Conservation (phyloP, 2,888 invertebrate species). For the Nymphalis urticae region DNA sequence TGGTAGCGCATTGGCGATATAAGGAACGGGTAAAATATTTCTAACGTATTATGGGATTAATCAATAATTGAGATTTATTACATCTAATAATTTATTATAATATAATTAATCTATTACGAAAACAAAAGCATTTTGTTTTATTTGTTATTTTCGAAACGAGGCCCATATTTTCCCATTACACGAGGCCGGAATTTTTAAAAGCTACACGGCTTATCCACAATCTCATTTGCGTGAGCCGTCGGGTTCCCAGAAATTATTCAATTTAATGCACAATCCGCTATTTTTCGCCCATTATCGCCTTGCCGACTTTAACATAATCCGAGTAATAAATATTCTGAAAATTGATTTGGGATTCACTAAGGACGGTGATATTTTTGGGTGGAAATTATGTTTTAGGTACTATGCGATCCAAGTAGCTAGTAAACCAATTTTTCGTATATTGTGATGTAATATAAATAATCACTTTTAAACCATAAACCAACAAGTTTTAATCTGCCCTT, state of each 20-base stretch:
- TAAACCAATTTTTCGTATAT: too few relatives aligned
- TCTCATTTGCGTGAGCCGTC: slow-evolving; percentile 64
- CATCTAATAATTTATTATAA: too few relatives aligned
- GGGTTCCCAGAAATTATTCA: slow-evolving; percentile 62
- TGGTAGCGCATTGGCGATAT: too few relatives aligned
- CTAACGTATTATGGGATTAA: too few relatives aligned
- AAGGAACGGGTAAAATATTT: too few relatives aligned
- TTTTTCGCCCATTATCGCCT: slow-evolving; percentile 65
- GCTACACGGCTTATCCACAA: slow-evolving; percentile 57
- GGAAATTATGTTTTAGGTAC: too few relatives aligned
- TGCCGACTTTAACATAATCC: slow-evolving; percentile 54
- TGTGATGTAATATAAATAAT: too few relatives aligned
- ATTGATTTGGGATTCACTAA: slow-evolving; percentile 37
- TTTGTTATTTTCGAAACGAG: background rate
- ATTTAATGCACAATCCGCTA: slow-evolving; percentile 65
- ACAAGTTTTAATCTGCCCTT: too few relatives aligned
- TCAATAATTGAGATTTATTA: too few relatives aligned
- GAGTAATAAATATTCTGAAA: slow-evolving; percentile 53
- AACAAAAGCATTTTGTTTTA: background rate
- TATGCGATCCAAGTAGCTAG: too few relatives aligned
- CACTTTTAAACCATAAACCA: too few relatives aligned
- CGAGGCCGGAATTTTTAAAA: slow-evolving; percentile 50
- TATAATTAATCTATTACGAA: background rate
- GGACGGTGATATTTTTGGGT: background rate
- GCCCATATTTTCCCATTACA: slow-evolving; percentile 35